Evolutionary conservation across 2,888 invertebrate species (phyloP).

Genomic region (Helicoverpa assulta): DNA sequence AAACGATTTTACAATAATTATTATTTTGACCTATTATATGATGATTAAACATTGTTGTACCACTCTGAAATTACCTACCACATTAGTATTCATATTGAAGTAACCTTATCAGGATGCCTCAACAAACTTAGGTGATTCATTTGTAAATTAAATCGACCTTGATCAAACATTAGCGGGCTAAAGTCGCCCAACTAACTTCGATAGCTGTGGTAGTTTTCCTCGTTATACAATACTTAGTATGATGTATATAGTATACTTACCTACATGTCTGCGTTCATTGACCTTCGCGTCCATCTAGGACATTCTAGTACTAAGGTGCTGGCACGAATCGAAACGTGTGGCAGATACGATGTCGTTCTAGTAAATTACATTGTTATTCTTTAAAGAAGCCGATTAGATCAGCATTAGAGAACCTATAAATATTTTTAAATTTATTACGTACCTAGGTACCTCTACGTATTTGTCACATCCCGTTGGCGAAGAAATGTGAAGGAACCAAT

Average conservation of each 20-base stretch:
- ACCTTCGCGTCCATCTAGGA: slow-evolving; percentile 44
- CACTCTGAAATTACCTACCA: neutral
- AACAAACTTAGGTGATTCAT: neutral
- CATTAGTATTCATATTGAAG: neutral
- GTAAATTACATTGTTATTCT: neutral
- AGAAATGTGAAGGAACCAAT: too few species aligned
- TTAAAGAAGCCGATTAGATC: too few species aligned
- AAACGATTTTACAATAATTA: neutral
- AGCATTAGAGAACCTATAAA: too few species aligned
- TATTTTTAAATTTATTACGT: too few species aligned
- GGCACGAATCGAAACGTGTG: slow-evolving; percentile 4
- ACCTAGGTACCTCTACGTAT: too few species aligned
- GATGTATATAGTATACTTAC: neutral
- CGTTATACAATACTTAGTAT: neutral
- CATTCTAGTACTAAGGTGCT: slow-evolving; percentile 11
- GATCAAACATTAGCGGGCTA: slow-evolving; percentile 4
- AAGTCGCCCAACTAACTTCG: neutral
- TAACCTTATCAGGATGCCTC: too few species aligned
- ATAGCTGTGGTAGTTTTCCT: slow-evolving; percentile 24
- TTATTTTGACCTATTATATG: neutral
- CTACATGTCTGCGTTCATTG: slow-evolving; percentile 24
- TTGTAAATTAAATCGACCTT: slow-evolving; percentile 23
- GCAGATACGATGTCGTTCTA: neutral
- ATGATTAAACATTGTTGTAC: neutral
- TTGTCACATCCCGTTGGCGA: too few species aligned